phyloP scores from a whole-genome alignment of 2,113 vertebrate genomes.

The Tyto alba region DNA sequence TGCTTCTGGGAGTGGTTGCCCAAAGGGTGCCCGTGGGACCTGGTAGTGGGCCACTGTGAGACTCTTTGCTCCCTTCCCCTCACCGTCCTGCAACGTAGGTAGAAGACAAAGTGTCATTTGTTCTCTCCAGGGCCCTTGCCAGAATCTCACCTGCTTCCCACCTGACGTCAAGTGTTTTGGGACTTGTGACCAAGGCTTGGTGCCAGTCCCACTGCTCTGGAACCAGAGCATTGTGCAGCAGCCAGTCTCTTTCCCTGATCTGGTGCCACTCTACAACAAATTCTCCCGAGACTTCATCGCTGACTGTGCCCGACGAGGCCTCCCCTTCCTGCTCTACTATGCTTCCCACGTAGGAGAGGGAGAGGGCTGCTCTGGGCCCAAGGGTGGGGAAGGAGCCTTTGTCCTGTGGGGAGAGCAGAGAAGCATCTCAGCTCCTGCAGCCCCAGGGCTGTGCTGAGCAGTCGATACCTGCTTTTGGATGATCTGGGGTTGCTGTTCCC shows the following conservation, averaged over 20 bases:
- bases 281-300: constrained; percentile 82
- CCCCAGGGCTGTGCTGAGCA: not conserved
- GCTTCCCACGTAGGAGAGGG: constrained; percentile 82
- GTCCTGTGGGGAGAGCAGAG: not conserved
- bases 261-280: constrained; percentile 78
- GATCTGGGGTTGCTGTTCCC: not conserved
- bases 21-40: not conserved
- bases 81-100: not conserved
- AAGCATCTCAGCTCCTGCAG: not conserved
- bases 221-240: constrained; percentile 83
- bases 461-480: not conserved
- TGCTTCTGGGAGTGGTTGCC: not conserved
- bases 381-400: not conserved
- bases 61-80: not conserved
- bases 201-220: constrained; percentile 78
- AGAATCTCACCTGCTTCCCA: constrained; percentile 91
- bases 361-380: no score
- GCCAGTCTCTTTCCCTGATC: constrained; percentile 81
- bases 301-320: constrained; percentile 57
- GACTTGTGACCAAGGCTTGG: constrained; percentile 77
- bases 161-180: constrained; percentile 84
- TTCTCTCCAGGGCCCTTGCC: constrained; percentile 84
- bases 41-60: not conserved
- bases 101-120: not conserved
- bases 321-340: constrained; percentile 93